Evolutionary conservation across 2,797 vertebrate species (phyloP).

Genomic region (Hephaestus fuliginosus): DNA sequence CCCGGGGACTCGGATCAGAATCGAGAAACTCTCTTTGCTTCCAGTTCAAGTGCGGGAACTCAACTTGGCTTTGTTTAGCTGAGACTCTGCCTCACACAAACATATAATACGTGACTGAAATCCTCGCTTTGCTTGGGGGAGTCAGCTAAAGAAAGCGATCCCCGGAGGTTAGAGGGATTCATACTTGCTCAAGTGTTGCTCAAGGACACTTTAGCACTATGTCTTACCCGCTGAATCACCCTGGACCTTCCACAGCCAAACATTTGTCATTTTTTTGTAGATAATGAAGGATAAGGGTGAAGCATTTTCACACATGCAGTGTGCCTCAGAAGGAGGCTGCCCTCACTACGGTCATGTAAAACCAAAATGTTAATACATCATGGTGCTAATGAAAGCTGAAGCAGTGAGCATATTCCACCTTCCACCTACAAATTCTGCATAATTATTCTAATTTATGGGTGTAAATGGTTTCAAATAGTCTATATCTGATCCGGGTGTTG

Average conservation of each 20-base stretch:
- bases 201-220: slow-evolving; percentile 23
- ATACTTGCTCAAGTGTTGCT: slow-evolving; percentile 15
- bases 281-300: neutral
- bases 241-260: neutral
- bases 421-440: neutral
- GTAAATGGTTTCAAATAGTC: slow-evolving; percentile 13
- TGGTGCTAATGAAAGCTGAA: slow-evolving; percentile 5
- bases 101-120: slow-evolving; percentile 29
- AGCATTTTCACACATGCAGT: neutral
- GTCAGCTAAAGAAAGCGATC: slow-evolving; percentile 16
- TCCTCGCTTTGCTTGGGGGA: slow-evolving; percentile 16
- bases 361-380: neutral
- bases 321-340: neutral
- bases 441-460: slow-evolving; percentile 27
- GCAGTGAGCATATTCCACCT: neutral
- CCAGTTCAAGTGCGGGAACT: slow-evolving; percentile 8
- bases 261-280: neutral
- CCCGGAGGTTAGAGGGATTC: slow-evolving; percentile 23
- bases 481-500: neutral
- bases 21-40: slow-evolving; percentile 14
- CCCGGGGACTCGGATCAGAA: slow-evolving; percentile 46
- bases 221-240: slow-evolving; percentile 2
- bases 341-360: neutral
- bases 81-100: neutral
- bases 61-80: slow-evolving; percentile 35